These are phyloP conservation scores for Myrmophylax atrothorax DNA, from an alignment of 2,113 vertebrate genomes.

Conservation along the genomic window DNA sequence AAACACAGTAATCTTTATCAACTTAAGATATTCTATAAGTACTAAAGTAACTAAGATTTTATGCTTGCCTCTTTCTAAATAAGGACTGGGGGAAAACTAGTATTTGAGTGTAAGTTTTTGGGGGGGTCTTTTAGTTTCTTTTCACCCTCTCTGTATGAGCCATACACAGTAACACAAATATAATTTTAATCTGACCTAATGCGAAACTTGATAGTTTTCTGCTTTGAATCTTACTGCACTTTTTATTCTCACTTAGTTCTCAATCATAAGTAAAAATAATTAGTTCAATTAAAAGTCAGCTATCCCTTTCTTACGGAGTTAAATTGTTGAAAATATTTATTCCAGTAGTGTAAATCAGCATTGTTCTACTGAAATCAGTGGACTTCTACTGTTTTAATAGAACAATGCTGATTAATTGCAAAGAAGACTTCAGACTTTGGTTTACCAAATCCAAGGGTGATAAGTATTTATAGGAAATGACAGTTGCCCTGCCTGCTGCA, in stretches of 20 bases:
- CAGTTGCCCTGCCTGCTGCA: not conserved
- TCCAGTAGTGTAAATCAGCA: not conserved
- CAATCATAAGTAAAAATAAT: not conserved
- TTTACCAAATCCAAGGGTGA: not conserved
- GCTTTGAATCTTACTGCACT: not conserved
- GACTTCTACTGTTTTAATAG: not conserved
- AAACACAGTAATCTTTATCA: not conserved
- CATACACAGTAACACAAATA: not conserved
- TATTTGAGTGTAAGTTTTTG: not conserved
- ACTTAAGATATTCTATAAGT: not conserved
- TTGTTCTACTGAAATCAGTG: not conserved
- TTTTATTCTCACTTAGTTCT: not conserved
- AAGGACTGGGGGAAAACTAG: not conserved
- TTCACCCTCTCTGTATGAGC: not conserved
- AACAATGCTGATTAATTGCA: not conserved
- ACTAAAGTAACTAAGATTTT: not conserved
- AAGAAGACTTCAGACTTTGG: not conserved
- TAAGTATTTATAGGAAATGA: conserved; percentile 6
- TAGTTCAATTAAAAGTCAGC: not conserved
- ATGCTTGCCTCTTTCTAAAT: not conserved
- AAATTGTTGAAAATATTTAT: not conserved
- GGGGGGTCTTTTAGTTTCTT: not conserved
- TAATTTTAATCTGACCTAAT: not conserved
- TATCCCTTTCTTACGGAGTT: conserved; percentile 1
- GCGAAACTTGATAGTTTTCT: not conserved